phyloP scores from a whole-genome alignment of 2,888 invertebrate species.

The Rotaria macrura region DNA sequence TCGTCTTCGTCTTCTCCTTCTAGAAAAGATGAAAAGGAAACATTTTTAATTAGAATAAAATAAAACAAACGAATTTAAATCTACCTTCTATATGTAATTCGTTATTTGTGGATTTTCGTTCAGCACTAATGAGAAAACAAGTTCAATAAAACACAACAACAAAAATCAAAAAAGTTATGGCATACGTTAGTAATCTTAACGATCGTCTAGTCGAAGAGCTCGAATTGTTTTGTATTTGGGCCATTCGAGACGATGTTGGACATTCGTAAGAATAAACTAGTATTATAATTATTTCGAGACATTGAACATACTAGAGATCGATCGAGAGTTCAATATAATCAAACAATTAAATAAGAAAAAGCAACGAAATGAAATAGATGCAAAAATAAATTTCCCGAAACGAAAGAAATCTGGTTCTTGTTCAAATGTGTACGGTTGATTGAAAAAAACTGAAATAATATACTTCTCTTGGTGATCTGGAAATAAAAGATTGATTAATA shows the following conservation, averaged over 20 bases:
- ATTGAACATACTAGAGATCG: slow-evolving; percentile 8
- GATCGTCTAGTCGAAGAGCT: background rate
- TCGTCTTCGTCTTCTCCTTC: too few species aligned
- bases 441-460: background rate
- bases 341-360: too few species aligned
- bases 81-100: background rate
- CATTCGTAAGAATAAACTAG: background rate
- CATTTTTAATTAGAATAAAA: too few species aligned
- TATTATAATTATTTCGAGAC: background rate
- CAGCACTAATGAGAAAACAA: background rate
- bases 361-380: too few species aligned
- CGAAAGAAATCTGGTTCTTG: background rate
- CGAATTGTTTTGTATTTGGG: background rate
- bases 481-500: background rate
- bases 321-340: background rate
- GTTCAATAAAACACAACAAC: background rate
- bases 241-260: background rate
- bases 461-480: background rate
- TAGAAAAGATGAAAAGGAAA: background rate
- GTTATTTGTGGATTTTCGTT: background rate
- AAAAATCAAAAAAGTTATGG: background rate
- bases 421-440: background rate
- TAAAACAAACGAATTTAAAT: too few species aligned
- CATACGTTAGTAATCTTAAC: slow-evolving; percentile 14
- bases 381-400: too few species aligned